These are phyloP conservation scores for Hucho hucho DNA, from an alignment of 2,113 vertebrate species.

Conservation along the genomic window DNA sequence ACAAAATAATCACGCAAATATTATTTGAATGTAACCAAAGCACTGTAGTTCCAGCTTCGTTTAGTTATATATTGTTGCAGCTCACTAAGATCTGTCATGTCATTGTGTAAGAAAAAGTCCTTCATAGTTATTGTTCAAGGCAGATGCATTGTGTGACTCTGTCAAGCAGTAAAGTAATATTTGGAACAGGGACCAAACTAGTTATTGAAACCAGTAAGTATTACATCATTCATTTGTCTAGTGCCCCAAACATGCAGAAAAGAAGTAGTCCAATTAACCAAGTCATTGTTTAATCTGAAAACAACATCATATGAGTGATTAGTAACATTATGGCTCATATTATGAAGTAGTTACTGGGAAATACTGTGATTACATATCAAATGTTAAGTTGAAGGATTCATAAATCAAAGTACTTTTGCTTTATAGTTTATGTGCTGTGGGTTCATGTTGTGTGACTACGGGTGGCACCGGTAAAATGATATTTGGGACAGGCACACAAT, in stretches of 20 bases:
- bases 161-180: conserved; percentile 29
- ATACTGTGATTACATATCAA: not conserved
- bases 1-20: conserved; percentile 27
- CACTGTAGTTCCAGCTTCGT: not conserved
- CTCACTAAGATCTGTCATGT: not conserved
- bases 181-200: conserved; percentile 37
- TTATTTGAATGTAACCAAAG: not conserved
- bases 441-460: not conserved
- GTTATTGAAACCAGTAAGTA: conserved; percentile 24
- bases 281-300: not conserved
- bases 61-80: too few species aligned
- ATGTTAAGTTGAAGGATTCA: not conserved
- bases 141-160: conserved; percentile 24
- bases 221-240: not conserved
- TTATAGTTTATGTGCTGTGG: not conserved
- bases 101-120: not conserved
- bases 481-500: conserved; percentile 25
- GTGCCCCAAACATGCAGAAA: not conserved
- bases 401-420: not conserved
- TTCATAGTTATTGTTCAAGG: conserved; percentile 22
- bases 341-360: not conserved
- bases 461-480: not conserved
- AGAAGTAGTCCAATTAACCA: not conserved
- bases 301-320: not conserved
- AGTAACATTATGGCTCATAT: not conserved